Conservation (phyloP, 2,797 vertebrate genomes). For the Rhynchotus rufescens region DNA sequence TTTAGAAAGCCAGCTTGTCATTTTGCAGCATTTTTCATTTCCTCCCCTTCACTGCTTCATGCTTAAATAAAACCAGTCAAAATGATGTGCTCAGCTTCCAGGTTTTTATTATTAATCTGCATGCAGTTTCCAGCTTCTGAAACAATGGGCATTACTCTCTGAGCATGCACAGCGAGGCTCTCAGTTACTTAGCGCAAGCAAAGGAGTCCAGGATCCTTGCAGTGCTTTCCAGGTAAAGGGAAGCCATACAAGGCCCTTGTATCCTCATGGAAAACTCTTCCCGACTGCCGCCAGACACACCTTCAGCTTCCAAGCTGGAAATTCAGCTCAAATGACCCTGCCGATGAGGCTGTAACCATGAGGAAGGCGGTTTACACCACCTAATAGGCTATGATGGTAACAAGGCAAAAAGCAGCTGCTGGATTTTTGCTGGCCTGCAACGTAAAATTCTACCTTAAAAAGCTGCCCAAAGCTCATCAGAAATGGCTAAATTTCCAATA, state of each 20-base stretch:
- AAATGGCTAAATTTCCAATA: slow-evolving; percentile 7
- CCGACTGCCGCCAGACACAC: background rate
- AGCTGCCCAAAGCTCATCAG: background rate
- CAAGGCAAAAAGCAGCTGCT: background rate
- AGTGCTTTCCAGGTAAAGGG: background rate
- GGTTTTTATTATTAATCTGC: background rate
- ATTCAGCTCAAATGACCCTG: background rate
- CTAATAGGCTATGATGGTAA: background rate
- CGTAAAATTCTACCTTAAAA: background rate
- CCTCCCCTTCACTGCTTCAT: slow-evolving; percentile 14
- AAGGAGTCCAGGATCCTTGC: background rate
- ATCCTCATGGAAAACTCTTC: background rate
- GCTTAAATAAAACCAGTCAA: background rate
- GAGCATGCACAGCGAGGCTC: background rate
- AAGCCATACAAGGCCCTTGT: background rate
- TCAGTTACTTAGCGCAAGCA: background rate
- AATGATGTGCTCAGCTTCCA: background rate
- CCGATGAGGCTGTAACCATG: background rate
- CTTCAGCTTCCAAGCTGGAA: background rate
- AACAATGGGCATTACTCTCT: background rate
- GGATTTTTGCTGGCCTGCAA: background rate
- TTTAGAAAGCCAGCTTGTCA: background rate
- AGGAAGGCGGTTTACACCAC: background rate
- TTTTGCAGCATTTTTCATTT: background rate
- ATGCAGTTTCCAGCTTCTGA: background rate